Conservation (phyloP, 2,797 vertebrate genomes). For the Enteromius mattozi region DNA sequence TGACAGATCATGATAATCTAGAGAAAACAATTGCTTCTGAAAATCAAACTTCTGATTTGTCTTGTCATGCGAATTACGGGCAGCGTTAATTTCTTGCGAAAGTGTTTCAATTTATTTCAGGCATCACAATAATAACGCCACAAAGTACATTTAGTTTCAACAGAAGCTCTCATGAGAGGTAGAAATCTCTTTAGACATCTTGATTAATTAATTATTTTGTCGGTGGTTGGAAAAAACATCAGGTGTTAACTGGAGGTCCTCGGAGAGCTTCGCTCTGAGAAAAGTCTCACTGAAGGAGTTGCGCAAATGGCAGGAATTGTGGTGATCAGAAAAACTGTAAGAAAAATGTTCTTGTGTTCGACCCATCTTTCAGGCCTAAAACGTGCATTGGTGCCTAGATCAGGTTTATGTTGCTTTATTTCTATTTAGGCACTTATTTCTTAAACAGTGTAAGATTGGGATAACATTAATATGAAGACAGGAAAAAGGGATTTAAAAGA, state of each 20-base stretch:
- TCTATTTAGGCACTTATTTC: not conserved
- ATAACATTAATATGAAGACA: not conserved
- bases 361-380: not conserved
- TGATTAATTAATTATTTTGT: slow-evolving; percentile 13
- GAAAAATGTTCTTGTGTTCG: not conserved
- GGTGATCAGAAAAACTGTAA: not conserved
- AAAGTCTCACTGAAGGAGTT: not conserved
- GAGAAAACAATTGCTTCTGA: slow-evolving; percentile 31
- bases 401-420: not conserved
- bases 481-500: not conserved
- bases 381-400: not conserved
- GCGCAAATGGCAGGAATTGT: not conserved
- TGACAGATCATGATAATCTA: slow-evolving; percentile 35
- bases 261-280: slow-evolving; percentile 5
- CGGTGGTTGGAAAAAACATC: slow-evolving; percentile 36
- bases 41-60: not conserved
- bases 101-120: not conserved
- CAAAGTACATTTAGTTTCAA: slow-evolving; percentile 29
- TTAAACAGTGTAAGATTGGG: too few species aligned
- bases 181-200: not conserved
- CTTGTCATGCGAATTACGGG: not conserved
- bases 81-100: not conserved
- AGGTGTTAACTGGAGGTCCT: slow-evolving; percentile 33
- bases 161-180: not conserved
- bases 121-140: not conserved